Evolutionary conservation across 2,797 vertebrate genomes (phyloP), one percentile per base, ranked within the genome.

Genomic region (Aeoliscus strigatus): DNA sequence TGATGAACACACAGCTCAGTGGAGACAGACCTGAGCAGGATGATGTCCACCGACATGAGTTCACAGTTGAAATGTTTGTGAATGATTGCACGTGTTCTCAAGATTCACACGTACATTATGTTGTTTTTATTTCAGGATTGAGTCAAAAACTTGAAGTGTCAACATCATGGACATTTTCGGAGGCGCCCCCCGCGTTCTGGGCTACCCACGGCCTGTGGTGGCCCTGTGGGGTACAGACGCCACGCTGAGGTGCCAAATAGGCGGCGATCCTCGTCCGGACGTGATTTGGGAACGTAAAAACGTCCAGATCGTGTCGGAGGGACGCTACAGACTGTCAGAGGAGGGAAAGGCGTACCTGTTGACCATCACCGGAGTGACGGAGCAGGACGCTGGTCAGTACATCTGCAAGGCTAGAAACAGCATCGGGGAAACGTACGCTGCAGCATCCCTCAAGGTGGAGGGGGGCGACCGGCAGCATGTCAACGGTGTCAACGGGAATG

Each of bases 281-380:
- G 88, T 98, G 15, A 67, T 90, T 36, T 98, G 96, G 96, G 96
- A 98, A 72, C 88, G 91, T 27, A 93, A 92, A 59, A 94, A 91
- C 24, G 61, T 81, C 24, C 81, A 35, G 13, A 85, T 97, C 1
- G 41, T 67, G 16, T 79, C 88, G 6, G 89, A 86, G 0, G 89
- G 80, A 21, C 91, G 80, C 41, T 89, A 91, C 66, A 72, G 70
- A 1, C 61, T 93, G 31, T 87, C 89, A 1, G 87, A 86, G 15
- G 90, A 95, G 17, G 93, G 91, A 8, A 89, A 91, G 2, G 55
- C 85, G 14, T 96, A 93, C 77, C 75, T 91, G 51, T 82, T 98
- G 54, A 76, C 84, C 53, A 90, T 98, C 54, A 80, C 75, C 38
- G 35, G 47, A 10, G 84, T 91, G 21, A 90, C 77, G 3, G 64